These are phyloP conservation scores for Nymphalis c-album DNA, from an alignment of 2,888 invertebrate species.

Conservation along the genomic window DNA sequence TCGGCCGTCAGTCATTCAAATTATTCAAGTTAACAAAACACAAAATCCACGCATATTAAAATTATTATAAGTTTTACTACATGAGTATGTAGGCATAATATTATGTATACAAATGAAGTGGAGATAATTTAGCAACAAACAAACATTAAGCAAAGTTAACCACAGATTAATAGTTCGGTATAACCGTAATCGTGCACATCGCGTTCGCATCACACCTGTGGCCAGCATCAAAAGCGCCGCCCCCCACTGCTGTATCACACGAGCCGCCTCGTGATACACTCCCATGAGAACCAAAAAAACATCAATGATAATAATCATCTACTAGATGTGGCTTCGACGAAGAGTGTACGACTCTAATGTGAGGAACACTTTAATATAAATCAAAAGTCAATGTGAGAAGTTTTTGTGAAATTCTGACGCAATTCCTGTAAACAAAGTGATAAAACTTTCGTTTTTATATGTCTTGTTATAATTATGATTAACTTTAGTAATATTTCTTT, in stretches of 20 bases:
- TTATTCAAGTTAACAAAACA: no score
- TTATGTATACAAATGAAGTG: neutral
- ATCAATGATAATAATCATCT: constrained; percentile 34
- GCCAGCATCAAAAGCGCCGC: constrained; percentile 65
- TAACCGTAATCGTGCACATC: constrained; percentile 46
- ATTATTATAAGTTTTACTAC: no score
- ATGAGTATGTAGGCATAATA: neutral
- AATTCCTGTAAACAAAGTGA: no score
- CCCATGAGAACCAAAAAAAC: constrained; percentile 69
- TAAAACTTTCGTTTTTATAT: no score
- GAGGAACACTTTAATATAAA: no score
- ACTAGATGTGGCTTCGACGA: constrained; percentile 46
- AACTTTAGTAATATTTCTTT: no score
- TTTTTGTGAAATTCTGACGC: no score
- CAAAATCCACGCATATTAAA: no score
- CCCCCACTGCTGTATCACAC: constrained; percentile 57
- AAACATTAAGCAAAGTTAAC: constrained; percentile 29
- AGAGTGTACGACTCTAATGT: no score
- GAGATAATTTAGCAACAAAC: neutral
- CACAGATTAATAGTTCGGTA: constrained; percentile 35
- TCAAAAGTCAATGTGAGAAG: no score
- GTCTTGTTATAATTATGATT: no score
- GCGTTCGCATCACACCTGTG: constrained; percentile 71
- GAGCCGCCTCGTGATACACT: constrained; percentile 65
- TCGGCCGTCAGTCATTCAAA: no score